Conservation (phyloP, 2,797 vertebrate species). For the Syndactyla subalaris region DNA sequence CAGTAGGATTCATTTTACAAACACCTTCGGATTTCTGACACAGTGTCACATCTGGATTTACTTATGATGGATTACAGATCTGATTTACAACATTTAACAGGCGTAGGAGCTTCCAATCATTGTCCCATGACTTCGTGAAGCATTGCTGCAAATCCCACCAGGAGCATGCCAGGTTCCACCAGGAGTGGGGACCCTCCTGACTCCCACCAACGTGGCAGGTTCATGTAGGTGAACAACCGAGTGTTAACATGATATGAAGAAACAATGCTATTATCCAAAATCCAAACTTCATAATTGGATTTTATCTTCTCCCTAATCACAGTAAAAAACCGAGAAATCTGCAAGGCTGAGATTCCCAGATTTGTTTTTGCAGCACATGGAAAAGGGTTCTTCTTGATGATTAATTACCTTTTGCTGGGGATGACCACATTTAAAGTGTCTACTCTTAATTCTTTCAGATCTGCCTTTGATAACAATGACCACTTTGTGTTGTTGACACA, state of each 20-base stretch:
- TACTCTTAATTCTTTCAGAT: conserved; percentile 35
- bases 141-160: neutral
- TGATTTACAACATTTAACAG: conserved; percentile 16
- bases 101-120: neutral
- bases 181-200: neutral
- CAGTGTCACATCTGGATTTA: conserved; percentile 35
- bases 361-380: neutral
- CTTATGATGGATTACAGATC: neutral
- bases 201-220: neutral
- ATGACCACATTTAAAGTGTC: conserved; percentile 50
- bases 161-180: neutral
- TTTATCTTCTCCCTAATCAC: neutral
- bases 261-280: neutral
- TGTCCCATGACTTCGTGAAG: neutral
- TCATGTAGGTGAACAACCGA: neutral
- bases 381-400: conserved; percentile 1
- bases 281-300: neutral
- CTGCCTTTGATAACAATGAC: conserved; percentile 51
- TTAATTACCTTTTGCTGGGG: conserved; percentile 42
- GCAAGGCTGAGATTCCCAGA: neutral
- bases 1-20: conserved; percentile 32
- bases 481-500: conserved; percentile 53
- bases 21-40: conserved; percentile 36
- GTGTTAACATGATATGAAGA: neutral
- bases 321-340: neutral